These are phyloP conservation scores for Stenotaenia linearis DNA, from an alignment of 2,888 invertebrate genomes.

Conservation along the genomic window DNA sequence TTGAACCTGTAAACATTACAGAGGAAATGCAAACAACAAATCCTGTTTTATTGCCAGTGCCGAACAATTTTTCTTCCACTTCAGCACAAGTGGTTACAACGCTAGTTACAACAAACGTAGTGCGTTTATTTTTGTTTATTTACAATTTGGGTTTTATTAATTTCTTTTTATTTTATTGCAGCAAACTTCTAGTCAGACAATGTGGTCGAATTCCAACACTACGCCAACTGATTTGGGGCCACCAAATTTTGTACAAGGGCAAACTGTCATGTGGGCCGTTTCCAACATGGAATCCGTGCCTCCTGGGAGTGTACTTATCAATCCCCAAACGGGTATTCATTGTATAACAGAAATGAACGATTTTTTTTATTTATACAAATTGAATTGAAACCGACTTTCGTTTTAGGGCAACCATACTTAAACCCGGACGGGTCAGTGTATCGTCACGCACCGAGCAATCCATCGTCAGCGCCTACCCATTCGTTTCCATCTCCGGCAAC, in stretches of 20 bases:
- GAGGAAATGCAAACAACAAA: not conserved
- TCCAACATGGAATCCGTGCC: slow-evolving; percentile 79
- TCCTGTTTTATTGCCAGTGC: not conserved
- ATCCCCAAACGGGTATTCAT: slow-evolving; percentile 56
- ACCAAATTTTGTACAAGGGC: slow-evolving; percentile 34
- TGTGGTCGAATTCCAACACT: slow-evolving; percentile 2
- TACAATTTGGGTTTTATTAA: no score
- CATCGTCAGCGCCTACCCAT: slow-evolving; percentile 28
- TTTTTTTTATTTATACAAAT: not conserved
- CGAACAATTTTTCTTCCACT: not conserved
- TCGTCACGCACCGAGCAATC: slow-evolving; percentile 60
- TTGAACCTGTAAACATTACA: not conserved
- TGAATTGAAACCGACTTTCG: no score
- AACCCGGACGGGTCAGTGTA: slow-evolving; percentile 72
- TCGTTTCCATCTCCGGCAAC: slow-evolving; percentile 34
- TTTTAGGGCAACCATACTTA: slow-evolving; percentile 60
- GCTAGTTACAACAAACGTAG: not conserved
- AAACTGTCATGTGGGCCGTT: slow-evolving; percentile 72
- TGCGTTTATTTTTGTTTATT: no score
- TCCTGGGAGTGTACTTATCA: slow-evolving; percentile 79
- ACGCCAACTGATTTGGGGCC: not conserved
- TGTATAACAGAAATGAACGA: not conserved
- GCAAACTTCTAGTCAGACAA: slow-evolving; percentile 14
- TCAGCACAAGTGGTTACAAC: not conserved
- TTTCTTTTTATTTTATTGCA: not conserved